Evolutionary conservation across 2,888 invertebrate species (phyloP).

Genomic region (Galerucella calmariensis): DNA sequence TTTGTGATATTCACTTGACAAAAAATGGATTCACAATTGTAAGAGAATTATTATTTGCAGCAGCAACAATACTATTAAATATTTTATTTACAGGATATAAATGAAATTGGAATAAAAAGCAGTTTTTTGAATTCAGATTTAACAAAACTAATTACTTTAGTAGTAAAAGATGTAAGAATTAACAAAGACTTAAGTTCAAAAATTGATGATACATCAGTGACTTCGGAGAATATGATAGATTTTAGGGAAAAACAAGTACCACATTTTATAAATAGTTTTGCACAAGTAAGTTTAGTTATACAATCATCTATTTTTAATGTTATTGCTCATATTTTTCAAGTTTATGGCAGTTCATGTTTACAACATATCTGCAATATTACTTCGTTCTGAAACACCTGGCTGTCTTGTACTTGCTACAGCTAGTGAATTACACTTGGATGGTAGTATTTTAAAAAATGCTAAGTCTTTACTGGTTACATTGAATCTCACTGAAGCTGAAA

Average conservation of each 20-base stretch:
- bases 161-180: conserved; percentile 83
- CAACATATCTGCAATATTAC: conserved; percentile 74
- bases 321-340: conserved; percentile 64
- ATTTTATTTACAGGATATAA: conserved; percentile 75
- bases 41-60: conserved; percentile 33
- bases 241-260: conserved; percentile 82
- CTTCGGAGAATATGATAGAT: conserved; percentile 66
- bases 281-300: conserved; percentile 71
- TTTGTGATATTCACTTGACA: conserved; percentile 83
- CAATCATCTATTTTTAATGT: too few relatives aligned
- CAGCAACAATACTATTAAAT: conserved; percentile 61
- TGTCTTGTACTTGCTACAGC: conserved; percentile 80
- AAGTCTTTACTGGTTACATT: conserved; percentile 79
- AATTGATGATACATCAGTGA: conserved; percentile 49
- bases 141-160: conserved; percentile 83
- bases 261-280: conserved; percentile 82
- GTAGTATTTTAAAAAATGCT: conserved; percentile 76
- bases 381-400: conserved; percentile 73
- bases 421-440: conserved; percentile 76
- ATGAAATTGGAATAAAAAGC: conserved; percentile 85
- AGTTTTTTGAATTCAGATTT: conserved; percentile 90
- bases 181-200: conserved; percentile 75
- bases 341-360: conserved; percentile 88
- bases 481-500: conserved; percentile 74
- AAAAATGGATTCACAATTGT: conserved; percentile 73